phyloP scores from a whole-genome alignment of 2,797 vertebrate species.

The Distichodus sexfasciatus region DNA sequence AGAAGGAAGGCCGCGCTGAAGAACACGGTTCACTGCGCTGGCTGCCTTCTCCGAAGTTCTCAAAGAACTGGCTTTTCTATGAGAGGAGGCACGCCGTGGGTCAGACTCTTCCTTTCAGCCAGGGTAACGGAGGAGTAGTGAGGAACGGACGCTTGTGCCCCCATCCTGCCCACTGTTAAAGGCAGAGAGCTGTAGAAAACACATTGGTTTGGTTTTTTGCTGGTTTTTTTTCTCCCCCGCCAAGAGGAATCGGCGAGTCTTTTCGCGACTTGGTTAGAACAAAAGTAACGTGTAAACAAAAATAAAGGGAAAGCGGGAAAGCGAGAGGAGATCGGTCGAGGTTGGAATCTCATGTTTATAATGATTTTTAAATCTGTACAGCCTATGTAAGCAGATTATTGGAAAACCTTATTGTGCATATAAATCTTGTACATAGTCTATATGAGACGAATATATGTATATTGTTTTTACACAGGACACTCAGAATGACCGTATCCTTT shows the following conservation, averaged over 20 bases:
- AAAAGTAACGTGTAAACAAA: background rate
- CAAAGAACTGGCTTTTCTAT: constrained; percentile 91
- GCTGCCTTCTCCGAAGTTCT: constrained; percentile 96
- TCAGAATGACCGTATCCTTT: constrained; percentile 50
- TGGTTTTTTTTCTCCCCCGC: background rate
- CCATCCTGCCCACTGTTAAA: constrained; percentile 15
- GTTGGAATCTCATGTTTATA: constrained; percentile 48
- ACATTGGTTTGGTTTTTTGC: background rate
- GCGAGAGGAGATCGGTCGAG: background rate
- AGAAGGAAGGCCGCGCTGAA: constrained; percentile 89
- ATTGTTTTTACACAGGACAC: constrained; percentile 60
- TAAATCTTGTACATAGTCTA: constrained; percentile 68
- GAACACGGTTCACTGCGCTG: constrained; percentile 92
- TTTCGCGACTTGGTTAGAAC: background rate
- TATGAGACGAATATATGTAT: constrained; percentile 68
- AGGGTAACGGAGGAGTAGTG: constrained; percentile 79
- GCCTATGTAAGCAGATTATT: constrained; percentile 36
- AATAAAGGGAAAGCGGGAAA: background rate
- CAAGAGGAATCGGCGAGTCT: background rate
- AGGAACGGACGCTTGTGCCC: constrained; percentile 2
- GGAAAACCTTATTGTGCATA: constrained; percentile 62
- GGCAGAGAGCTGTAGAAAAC: constrained; percentile 22
- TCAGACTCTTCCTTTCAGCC: constrained; percentile 80
- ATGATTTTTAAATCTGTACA: constrained; percentile 44
- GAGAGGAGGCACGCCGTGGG: constrained; percentile 91